Percentiles rank a stretch among this genome's conserved stretches.
These are phyloP conservation scores for Aulostomus chinensis DNA, from an alignment of 2,797 vertebrate genomes.

Conservation along the genomic window DNA sequence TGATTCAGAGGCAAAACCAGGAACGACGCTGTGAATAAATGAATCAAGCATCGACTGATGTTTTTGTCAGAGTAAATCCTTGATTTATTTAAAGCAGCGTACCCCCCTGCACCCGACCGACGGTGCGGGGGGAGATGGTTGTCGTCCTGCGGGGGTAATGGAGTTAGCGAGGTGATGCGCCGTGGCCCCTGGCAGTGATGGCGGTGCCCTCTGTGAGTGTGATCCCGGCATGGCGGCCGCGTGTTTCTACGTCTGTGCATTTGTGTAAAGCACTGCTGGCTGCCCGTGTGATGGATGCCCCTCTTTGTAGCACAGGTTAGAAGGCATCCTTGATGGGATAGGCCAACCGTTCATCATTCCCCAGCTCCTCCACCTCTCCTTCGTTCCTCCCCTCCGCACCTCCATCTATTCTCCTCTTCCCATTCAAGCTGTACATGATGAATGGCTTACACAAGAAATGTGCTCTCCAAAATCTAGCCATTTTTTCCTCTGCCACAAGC, in stretches of 20 bases:
- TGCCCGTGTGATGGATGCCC: slow-evolving; percentile 69
- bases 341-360: slow-evolving; percentile 75
- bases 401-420: slow-evolving; percentile 41
- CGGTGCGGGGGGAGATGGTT: too few relatives aligned
- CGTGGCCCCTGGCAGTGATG: slow-evolving; percentile 32
- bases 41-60: too few relatives aligned
- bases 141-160: slow-evolving; percentile 17
- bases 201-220: slow-evolving; percentile 32
- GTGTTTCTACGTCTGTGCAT: slow-evolving; percentile 47
- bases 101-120: background rate
- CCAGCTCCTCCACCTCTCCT: slow-evolving; percentile 21
- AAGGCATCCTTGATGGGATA: slow-evolving; percentile 78
- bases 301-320: slow-evolving; percentile 77
- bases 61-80: too few relatives aligned
- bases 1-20: too few relatives aligned
- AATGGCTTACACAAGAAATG: slow-evolving; percentile 62
- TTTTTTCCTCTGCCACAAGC: slow-evolving; percentile 47
- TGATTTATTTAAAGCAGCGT: too few relatives aligned
- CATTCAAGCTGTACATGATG: slow-evolving; percentile 58
- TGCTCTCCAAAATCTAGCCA: slow-evolving; percentile 42
- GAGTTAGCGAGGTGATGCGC: slow-evolving; percentile 12
- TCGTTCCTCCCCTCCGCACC: slow-evolving; percentile 24
- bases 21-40: too few relatives aligned
- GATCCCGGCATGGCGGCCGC: slow-evolving; percentile 23
- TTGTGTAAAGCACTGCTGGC: slow-evolving; percentile 46